These are phyloP conservation scores for Oceanodroma tethys DNA, from an alignment of 2,113 vertebrate species.

Conservation along the genomic window DNA sequence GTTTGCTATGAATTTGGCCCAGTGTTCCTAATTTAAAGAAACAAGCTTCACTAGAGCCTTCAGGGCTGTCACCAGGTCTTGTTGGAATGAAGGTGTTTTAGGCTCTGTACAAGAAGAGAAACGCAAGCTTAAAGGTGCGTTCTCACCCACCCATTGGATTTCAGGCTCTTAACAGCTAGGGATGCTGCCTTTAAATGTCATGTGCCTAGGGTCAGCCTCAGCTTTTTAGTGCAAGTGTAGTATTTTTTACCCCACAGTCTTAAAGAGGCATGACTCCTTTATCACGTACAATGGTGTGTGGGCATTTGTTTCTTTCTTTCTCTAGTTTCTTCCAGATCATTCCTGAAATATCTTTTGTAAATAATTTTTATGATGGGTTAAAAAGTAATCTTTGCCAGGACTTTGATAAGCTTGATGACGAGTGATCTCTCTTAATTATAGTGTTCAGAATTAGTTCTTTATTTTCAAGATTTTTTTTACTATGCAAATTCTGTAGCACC, in stretches of 20 bases:
- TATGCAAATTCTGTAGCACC: background rate
- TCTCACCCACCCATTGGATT: background rate
- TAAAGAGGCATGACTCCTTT: background rate
- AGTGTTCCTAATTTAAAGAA: background rate
- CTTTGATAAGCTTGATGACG: background rate
- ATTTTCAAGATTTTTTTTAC: background rate
- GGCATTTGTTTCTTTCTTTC: background rate
- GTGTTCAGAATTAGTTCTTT: background rate
- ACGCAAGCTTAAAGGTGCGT: background rate
- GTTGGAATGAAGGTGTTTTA: background rate
- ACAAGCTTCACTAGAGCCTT: background rate
- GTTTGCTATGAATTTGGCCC: background rate
- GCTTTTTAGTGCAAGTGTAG: background rate
- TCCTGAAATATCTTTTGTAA: background rate
- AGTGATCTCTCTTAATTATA: background rate
- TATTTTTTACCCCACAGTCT: background rate
- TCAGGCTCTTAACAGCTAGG: background rate
- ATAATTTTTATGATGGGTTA: background rate
- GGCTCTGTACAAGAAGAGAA: background rate
- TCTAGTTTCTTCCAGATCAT: background rate
- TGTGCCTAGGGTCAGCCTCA: background rate
- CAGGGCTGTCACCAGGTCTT: background rate
- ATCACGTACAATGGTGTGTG: accelerated
- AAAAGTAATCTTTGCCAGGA: background rate
- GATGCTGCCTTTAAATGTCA: background rate